Percentiles rank a stretch among this genome's conserved stretches.
These are phyloP conservation scores for Labia minor DNA, from an alignment of 2,888 invertebrate species.

Conservation along the genomic window DNA sequence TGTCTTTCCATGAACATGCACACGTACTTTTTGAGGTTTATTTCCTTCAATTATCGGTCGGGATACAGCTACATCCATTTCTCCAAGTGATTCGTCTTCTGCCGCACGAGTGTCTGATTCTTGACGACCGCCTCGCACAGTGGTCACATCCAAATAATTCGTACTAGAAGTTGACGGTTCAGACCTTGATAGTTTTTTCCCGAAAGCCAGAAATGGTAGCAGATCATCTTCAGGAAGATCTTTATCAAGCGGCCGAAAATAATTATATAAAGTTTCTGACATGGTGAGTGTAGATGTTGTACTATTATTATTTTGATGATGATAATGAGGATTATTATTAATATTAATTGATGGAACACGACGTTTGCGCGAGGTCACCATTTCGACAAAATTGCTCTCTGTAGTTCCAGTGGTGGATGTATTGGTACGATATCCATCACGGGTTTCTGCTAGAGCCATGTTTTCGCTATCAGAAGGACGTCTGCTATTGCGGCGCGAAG, in stretches of 20 bases:
- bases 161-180: constrained; percentile 32
- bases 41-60: constrained; percentile 45
- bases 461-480: neutral
- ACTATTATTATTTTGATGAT: neutral
- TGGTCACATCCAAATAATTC: constrained; percentile 31
- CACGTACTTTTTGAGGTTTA: constrained; percentile 42
- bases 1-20: constrained; percentile 33
- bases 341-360: neutral
- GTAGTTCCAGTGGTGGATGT: neutral
- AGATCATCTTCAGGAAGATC: constrained; percentile 54
- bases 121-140: constrained; percentile 23
- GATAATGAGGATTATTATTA: neutral
- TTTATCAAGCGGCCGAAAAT: constrained; percentile 50
- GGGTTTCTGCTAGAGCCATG: neutral
- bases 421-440: neutral
- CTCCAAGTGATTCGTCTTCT: constrained; percentile 45
- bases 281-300: constrained; percentile 31
- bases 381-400: neutral
- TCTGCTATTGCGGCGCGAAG: neutral
- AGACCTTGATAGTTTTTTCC: constrained; percentile 48
- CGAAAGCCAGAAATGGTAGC: constrained; percentile 59
- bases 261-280: constrained; percentile 52
- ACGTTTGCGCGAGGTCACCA: neutral
- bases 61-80: constrained; percentile 51
- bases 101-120: constrained; percentile 30